Base-by-base conservation (phyloP, 1,140 invertebrate species). In the Zaprionus nigranus region DNA sequence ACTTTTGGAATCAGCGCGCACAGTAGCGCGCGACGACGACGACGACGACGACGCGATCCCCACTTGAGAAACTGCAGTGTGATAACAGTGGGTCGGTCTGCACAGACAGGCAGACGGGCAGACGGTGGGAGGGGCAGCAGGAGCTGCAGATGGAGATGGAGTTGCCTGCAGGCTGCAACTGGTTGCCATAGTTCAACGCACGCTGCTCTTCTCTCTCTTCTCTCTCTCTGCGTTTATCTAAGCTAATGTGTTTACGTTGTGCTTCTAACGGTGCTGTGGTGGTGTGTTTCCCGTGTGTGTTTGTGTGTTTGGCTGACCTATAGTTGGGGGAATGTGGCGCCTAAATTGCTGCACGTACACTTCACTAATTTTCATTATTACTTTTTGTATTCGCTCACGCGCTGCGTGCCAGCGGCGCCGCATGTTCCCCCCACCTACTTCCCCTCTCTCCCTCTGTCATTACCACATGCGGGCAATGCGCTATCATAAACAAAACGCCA, bases 1-100 rank as follows among this genome's bases (percentile, higher is more conserved):
- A 87, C 84, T 88, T 81, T 88, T 88, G 81, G 84, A 87, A 88
- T 87, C 84, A 87, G 78, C 84, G 78, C 78, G 67, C 57, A 87
- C 84, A 84, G 84, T 88, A 88, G 84, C 83, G 28, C 64, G 46
- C 36, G 51, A 65, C 61, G 62, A 51, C 64, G 28, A 40, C 77
- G 69, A 17, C 17, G 17, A 82, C 75, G 64, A 34, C 43, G 46
- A 53, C 12, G 12, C 46, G 72, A 65, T 65, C 70, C 34, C 43
- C 40, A 88, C 84, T 84, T 81, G 71, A 88, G 75, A 84, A 90
- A 84, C 61, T 90, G 81, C 84, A 90, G 71, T 88, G 71, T 88
- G 84, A 88, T 88, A 88, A 88, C 75, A 78, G 51, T 28, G 30
- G 54, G 56, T 26, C 57, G 54, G 56, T 26, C 57, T 26, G 38